A percentile compares a stretch with the other conserved stretches of the same genome.
These are phyloP conservation scores for Mergus octosetaceus DNA, from an alignment of 2,797 vertebrate species.

Conservation along the genomic window DNA sequence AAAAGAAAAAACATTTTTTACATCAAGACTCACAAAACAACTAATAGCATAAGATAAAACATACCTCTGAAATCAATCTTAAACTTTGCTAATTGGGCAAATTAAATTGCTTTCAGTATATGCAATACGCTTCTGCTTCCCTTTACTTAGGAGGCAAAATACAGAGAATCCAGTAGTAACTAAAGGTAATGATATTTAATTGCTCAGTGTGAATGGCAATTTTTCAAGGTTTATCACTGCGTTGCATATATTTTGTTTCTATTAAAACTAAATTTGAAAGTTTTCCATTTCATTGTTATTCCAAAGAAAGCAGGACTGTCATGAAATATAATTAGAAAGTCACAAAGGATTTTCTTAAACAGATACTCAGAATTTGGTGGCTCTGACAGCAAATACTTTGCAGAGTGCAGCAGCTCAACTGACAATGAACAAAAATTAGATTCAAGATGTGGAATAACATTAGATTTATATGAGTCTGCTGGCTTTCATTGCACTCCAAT, in stretches of 20 bases:
- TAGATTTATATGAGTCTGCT: neutral
- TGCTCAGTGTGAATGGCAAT: neutral
- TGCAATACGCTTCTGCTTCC: neutral
- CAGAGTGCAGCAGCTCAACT: neutral
- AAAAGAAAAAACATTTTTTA: neutral
- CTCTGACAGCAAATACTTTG: constrained; percentile 25
- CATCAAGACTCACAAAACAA: neutral
- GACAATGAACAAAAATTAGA: neutral
- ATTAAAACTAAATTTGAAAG: constrained; percentile 50
- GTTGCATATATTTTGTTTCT: constrained; percentile 9
- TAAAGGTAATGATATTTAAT: constrained; percentile 35
- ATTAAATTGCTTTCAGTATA: neutral
- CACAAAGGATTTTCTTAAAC: constrained; percentile 34
- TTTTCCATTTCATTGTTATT: constrained; percentile 3
- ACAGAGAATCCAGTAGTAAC: neutral
- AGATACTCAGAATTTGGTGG: constrained; percentile 3
- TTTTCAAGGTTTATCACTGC: neutral
- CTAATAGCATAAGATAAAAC: neutral
- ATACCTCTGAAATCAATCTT: neutral
- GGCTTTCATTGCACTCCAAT: neutral
- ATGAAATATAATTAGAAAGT: constrained; percentile 34
- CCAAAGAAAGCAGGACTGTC: constrained; percentile 34
- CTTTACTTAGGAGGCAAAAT: neutral
- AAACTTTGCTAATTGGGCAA: constrained; percentile 1
- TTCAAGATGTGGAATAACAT: constrained; percentile 12